phyloP scores from a whole-genome alignment of 2,797 vertebrate genomes.

The Poliocrania exsul region DNA sequence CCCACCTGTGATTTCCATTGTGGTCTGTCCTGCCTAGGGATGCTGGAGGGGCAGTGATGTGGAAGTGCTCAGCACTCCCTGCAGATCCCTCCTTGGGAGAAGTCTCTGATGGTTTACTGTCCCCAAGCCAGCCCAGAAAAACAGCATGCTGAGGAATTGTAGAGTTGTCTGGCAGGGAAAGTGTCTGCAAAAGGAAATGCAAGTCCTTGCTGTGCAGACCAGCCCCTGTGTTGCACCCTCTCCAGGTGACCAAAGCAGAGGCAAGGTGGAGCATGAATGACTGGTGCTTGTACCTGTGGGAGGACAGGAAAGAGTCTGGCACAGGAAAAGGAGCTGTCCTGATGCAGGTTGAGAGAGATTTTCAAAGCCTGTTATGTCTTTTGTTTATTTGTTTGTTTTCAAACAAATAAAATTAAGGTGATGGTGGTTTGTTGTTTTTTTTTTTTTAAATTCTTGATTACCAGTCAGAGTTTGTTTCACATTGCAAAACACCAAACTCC shows the following conservation, averaged over 20 bases:
- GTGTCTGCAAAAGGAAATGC: not conserved
- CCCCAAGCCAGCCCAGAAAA: not conserved
- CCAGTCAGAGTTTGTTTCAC: not conserved
- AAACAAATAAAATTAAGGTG: not conserved
- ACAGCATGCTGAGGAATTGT: accelerated
- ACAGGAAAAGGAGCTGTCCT: not conserved
- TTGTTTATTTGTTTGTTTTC: not conserved
- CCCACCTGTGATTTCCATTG: not conserved
- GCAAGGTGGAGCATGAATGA: not conserved
- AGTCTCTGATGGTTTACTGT: not conserved
- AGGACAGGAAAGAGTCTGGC: not conserved
- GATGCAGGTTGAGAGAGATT: not conserved
- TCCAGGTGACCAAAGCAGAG: accelerated
- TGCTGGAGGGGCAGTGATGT: accelerated
- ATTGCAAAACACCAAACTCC: not conserved
- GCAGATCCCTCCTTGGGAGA: not conserved
- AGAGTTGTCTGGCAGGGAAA: accelerated
- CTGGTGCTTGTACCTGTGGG: not conserved
- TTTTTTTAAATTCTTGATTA: not conserved
- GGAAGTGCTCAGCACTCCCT: not conserved
- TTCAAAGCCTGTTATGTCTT: not conserved
- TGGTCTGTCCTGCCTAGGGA: not conserved
- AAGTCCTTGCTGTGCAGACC: not conserved
- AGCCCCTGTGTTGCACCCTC: not conserved
- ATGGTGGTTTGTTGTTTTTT: not conserved